These are phyloP conservation scores for Himalopsyche anomala DNA, from an alignment of 2,888 invertebrate genomes.

Conservation along the genomic window DNA sequence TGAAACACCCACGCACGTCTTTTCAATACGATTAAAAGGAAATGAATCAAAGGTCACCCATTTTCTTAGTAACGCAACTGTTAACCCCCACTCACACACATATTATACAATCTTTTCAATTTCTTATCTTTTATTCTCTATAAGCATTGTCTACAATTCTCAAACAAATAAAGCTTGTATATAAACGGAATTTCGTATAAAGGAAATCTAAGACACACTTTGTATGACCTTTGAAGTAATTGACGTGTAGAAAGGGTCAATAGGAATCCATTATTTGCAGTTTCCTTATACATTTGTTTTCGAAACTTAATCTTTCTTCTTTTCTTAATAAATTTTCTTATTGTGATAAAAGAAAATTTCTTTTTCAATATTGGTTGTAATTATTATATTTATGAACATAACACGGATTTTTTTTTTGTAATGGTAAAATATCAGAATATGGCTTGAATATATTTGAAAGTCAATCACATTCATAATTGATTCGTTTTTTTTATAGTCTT, in stretches of 20 bases:
- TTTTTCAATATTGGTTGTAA: no score
- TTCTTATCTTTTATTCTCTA: constrained; percentile 16
- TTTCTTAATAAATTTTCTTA: no score
- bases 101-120: background rate
- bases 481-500: no score
- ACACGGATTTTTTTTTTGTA: no score
- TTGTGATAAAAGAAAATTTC: no score
- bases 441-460: no score
- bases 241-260: background rate
- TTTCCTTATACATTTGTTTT: background rate
- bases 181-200: background rate
- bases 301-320: background rate
- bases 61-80: background rate
- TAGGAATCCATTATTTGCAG: background rate
- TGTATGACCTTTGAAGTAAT: constrained; percentile 1
- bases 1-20: no score
- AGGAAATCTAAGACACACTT: background rate
- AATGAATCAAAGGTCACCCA: background rate
- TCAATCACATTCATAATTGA: no score
- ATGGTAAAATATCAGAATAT: no score
- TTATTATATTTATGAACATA: no score
- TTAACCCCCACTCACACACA: background rate
- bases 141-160: background rate
- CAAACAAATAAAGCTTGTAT: background rate
- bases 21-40: background rate